phyloP scores from a whole-genome alignment of 2,113 vertebrate species.

The Microtus oregoni region DNA sequence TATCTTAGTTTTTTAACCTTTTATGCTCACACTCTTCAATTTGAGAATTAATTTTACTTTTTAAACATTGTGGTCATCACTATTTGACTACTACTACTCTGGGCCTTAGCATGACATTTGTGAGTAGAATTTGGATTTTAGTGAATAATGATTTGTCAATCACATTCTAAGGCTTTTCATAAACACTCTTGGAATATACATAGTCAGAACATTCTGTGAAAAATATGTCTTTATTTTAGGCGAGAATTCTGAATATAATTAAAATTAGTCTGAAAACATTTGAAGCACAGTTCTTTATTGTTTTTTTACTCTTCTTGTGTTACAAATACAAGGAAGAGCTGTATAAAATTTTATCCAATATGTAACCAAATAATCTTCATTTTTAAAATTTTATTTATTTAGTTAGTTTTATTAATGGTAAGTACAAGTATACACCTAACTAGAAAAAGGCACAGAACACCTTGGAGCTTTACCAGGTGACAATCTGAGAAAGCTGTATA shows the following conservation, averaged over 20 bases:
- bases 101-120: not conserved
- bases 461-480: not conserved
- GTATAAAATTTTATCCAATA: not conserved
- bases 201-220: not conserved
- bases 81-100: not conserved
- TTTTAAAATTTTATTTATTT: not conserved
- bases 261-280: constrained; percentile 51
- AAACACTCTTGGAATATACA: constrained; percentile 24
- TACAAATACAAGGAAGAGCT: constrained; percentile 12
- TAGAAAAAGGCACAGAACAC: not conserved
- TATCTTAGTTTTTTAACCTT: not conserved
- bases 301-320: not conserved
- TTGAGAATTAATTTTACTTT: constrained; percentile 43
- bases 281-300: not conserved
- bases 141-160: not conserved
- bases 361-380: not conserved
- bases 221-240: not conserved
- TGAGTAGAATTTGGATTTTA: constrained; percentile 9
- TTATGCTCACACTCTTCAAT: not conserved
- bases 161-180: not conserved
- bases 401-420: not conserved
- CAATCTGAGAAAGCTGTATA: not conserved
- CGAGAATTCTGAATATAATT: constrained; percentile 16
- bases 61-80: not conserved
- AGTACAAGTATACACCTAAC: too few species aligned